Percentiles rank a stretch among this genome's conserved stretches.
phyloP scores from a whole-genome alignment of 2,888 invertebrate species.

The Tachina fera region DNA sequence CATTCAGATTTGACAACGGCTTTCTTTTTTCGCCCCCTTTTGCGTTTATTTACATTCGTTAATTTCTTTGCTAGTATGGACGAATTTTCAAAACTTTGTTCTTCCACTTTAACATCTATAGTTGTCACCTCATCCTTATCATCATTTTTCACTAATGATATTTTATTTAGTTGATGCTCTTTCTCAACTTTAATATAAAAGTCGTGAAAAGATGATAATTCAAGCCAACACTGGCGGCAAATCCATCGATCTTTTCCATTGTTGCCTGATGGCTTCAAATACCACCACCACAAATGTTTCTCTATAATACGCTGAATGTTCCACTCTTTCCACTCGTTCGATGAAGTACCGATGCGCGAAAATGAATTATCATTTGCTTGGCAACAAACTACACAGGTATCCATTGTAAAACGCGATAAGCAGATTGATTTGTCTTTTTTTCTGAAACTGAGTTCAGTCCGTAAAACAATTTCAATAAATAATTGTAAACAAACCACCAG shows the following conservation, averaged over 20 bases:
- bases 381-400: slow-evolving; percentile 54
- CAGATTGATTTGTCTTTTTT: not conserved
- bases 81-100: not conserved
- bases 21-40: slow-evolving; percentile 46
- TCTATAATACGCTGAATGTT: slow-evolving; percentile 50
- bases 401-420: slow-evolving; percentile 21
- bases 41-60: slow-evolving; percentile 45
- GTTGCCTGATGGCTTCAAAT: not conserved
- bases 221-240: slow-evolving; percentile 51
- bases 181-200: slow-evolving; percentile 44
- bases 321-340: slow-evolving; percentile 33
- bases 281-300: slow-evolving; percentile 65
- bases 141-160: not conserved
- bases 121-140: not conserved
- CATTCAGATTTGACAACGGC: not conserved
- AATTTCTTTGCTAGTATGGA: slow-evolving; percentile 8
- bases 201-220: slow-evolving; percentile 45
- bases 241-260: slow-evolving; percentile 35
- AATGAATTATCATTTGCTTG: slow-evolving; percentile 7
- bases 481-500: slow-evolving; percentile 40
- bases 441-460: not conserved
- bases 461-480: not conserved
- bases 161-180: not conserved
- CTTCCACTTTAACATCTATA: slow-evolving; percentile 30
- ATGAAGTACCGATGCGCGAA: slow-evolving; percentile 17